Conservation (phyloP, 1,140 invertebrate genomes). For the Cataglyphis hispanica region DNA sequence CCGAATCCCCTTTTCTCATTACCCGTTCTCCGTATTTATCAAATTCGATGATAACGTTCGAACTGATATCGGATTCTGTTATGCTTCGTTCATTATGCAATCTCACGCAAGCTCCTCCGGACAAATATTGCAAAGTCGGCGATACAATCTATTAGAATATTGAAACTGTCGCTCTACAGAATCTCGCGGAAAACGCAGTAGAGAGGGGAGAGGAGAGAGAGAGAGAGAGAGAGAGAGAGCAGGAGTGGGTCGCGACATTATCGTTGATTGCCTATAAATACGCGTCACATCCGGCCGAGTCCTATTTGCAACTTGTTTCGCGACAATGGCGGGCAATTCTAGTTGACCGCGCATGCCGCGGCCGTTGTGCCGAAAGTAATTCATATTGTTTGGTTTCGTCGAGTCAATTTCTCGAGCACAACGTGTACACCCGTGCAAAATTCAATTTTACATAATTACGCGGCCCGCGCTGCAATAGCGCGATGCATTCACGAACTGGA, state of each 20-base stretch:
- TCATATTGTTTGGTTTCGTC: slow-evolving; percentile 36
- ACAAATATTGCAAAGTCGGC: slow-evolving; percentile 62
- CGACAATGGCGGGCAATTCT: slow-evolving; percentile 60
- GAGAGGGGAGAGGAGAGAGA: not conserved
- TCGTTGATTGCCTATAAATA: slow-evolving; percentile 64
- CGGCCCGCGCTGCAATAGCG: not conserved
- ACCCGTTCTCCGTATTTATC: not conserved
- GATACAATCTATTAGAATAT: slow-evolving; percentile 68
- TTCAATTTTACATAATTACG: slow-evolving; percentile 22
- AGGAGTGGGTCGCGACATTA: slow-evolving; percentile 32
- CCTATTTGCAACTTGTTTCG: slow-evolving; percentile 60
- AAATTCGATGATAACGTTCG: not conserved
- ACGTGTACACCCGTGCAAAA: not conserved
- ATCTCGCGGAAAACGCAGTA: not conserved
- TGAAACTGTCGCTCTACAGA: not conserved
- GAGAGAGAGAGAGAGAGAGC: not conserved
- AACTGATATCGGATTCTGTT: slow-evolving; percentile 44
- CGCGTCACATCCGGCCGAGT: slow-evolving; percentile 27
- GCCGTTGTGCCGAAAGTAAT: slow-evolving; percentile 26
- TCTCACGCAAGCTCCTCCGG: slow-evolving; percentile 11
- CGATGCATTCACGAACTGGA: not conserved
- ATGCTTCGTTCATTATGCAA: slow-evolving; percentile 56
- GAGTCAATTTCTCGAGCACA: slow-evolving; percentile 35
- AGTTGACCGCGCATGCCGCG: slow-evolving; percentile 19
- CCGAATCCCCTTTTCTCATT: not conserved